A percentile compares a stretch with the other conserved stretches of the same genome.
Conservation (phyloP, 2,888 invertebrate genomes). For the Macaria notata region DNA sequence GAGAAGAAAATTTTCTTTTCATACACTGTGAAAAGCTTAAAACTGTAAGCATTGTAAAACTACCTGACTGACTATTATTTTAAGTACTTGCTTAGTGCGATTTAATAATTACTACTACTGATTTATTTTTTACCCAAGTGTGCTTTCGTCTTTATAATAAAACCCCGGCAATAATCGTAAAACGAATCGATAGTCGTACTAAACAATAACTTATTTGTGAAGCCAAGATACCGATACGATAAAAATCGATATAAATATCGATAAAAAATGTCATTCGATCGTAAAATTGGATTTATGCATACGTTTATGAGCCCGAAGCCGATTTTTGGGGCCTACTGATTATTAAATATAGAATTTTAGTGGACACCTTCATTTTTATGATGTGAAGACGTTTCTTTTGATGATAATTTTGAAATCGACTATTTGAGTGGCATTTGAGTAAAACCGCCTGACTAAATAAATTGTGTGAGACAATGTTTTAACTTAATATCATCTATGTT, state of each 20-base stretch:
- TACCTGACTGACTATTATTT: too few relatives aligned
- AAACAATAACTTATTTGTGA: conserved; percentile 52
- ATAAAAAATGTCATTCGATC: conserved; percentile 47
- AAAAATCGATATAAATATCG: conserved; percentile 44
- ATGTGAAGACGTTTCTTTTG: background rate
- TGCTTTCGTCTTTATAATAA: conserved; percentile 35
- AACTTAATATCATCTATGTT: too few relatives aligned
- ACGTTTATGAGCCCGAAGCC: conserved; percentile 15
- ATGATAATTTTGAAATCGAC: too few relatives aligned
- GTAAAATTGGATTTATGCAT: conserved; percentile 41
- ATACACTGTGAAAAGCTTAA: too few relatives aligned
- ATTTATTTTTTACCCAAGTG: background rate
- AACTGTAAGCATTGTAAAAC: too few relatives aligned
- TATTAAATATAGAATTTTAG: conserved; percentile 2
- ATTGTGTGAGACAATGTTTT: too few relatives aligned
- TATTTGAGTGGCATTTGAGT: too few relatives aligned
- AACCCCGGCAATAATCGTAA: conserved; percentile 66
- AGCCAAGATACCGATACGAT: conserved; percentile 43
- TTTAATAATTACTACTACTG: too few relatives aligned
- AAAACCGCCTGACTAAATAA: too few relatives aligned
- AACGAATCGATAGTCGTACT: conserved; percentile 62
- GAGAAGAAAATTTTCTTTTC: too few relatives aligned
- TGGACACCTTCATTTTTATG: background rate
- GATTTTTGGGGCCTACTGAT: conserved; percentile 8
- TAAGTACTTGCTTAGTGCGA: too few relatives aligned